Evolutionary conservation across 2,797 vertebrate species (phyloP), one percentile per base, ranked within the genome.

Genomic region (Gambusia yucatana): DNA sequence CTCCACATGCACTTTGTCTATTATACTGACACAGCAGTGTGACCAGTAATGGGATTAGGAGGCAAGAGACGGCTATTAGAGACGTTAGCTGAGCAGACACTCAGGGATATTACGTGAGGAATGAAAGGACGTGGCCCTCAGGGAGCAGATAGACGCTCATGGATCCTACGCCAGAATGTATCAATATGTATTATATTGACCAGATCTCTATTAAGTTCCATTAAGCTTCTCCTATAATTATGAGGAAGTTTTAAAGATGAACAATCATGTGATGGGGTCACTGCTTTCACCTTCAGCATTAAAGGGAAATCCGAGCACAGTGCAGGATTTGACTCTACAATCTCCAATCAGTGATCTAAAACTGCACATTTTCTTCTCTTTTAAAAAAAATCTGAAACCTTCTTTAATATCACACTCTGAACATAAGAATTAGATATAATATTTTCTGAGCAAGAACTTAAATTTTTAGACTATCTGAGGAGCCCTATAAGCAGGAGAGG

Each of bases 21-120:
- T 91, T 90, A 87, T 75, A 36, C 78, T 88, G 87, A 87, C 88
- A 81, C 80, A 85, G 82, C 82, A 74, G 73, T 52, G 75, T 91
- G 89, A 93, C 93, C 90, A 92, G 89, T 89, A 89, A 94, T 80
- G 90, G 86, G 87, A 93, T 93, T 90, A 92, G 81, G 75, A 88
- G 82, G 82, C 77, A 78, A 78, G 81, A 75, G 48, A 76, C 57
- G 36, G 84, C 89, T 75, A 72, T 91, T 83, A 83, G 80, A 89
- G 81, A 84, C 52, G 36, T 59, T 50, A 79, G 80, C 86, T 85
- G 85, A 85, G 88, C 80, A 88, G 86, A 82, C 84, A 78, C 80
- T 86, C 65, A 17, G 82, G 87, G 79, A 92, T 87, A 86, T 89
- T 78, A 77, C 75, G 81, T 83, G 88, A 91, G 89, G 83, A 89